phyloP scores from a whole-genome alignment of 2,888 invertebrate species.

The Bimastos eiseni region DNA sequence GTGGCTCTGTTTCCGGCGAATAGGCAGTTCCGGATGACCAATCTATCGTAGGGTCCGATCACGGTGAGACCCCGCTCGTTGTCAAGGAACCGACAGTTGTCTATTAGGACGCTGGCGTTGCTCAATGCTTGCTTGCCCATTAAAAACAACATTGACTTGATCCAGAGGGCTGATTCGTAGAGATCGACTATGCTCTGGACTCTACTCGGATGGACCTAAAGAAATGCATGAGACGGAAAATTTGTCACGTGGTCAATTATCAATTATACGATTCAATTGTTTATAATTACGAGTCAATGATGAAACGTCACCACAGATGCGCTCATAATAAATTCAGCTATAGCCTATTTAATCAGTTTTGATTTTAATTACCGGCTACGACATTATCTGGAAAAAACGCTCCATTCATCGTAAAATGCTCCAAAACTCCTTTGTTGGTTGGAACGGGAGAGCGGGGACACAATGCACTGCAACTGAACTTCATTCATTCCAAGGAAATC shows the following conservation, averaged over 20 bases:
- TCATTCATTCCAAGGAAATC: no score
- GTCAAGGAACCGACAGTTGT: slow-evolving; percentile 38
- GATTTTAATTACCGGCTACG: no score
- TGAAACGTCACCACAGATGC: no score
- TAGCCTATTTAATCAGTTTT: no score
- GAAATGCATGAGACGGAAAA: background rate
- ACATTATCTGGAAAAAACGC: no score
- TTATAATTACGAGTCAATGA: no score
- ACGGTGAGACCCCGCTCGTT: slow-evolving; percentile 44
- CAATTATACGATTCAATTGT: no score
- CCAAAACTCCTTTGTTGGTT: no score
- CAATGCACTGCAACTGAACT: no score
- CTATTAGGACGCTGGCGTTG: slow-evolving; percentile 36
- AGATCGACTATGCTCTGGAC: slow-evolving; percentile 44
- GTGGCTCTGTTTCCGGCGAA: slow-evolving; percentile 43
- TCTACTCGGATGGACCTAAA: slow-evolving; percentile 38
- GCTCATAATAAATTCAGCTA: no score
- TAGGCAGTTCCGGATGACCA: slow-evolving; percentile 30
- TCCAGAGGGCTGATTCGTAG: slow-evolving; percentile 44
- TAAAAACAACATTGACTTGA: slow-evolving; percentile 34
- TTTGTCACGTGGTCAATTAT: background rate
- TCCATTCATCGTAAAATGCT: no score
- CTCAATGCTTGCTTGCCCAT: slow-evolving; percentile 18
- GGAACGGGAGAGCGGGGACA: no score
- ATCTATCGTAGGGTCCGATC: slow-evolving; percentile 39